phyloP scores from a whole-genome alignment of 2,113 vertebrate species.

The Tachysurus vachellii region DNA sequence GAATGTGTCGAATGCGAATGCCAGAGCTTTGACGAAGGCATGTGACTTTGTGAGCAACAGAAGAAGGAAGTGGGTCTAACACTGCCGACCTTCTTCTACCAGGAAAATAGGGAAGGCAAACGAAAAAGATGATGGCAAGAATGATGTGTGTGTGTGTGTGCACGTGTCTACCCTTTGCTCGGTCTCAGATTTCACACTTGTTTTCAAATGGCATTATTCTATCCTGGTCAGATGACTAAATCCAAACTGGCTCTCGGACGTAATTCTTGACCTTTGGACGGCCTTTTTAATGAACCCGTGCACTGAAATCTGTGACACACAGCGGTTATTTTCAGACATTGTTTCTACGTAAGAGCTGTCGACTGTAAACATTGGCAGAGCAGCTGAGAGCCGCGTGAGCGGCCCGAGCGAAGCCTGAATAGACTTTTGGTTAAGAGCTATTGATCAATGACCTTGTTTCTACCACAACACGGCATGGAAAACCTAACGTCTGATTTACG shows the following conservation, averaged over 20 bases:
- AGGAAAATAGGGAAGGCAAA: neutral
- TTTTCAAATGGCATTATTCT: conserved; percentile 12
- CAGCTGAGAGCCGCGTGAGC: neutral
- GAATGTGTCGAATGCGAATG: conserved; percentile 79
- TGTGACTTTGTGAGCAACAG: conserved; percentile 65
- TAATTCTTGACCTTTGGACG: conserved; percentile 44
- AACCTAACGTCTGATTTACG: neutral
- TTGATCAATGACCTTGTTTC: conserved; percentile 64
- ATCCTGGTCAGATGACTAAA: conserved; percentile 57
- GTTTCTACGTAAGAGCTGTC: conserved; percentile 32
- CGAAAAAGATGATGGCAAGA: conserved; percentile 27
- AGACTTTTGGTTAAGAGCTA: conserved; percentile 57
- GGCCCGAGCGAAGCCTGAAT: conserved; percentile 7
- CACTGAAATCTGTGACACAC: conserved; percentile 13
- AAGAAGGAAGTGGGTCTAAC: conserved; percentile 39
- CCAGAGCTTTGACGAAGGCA: conserved; percentile 73
- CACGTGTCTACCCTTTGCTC: conserved; percentile 41
- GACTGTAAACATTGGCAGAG: conserved; percentile 23
- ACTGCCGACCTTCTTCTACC: conserved; percentile 46
- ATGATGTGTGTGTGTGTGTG: conserved; percentile 17
- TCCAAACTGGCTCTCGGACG: conserved; percentile 48
- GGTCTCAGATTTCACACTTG: conserved; percentile 50
- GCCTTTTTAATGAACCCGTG: conserved; percentile 28
- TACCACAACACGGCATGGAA: conserved; percentile 17
- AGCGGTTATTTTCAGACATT: conserved; percentile 32